Percentiles rank a stretch among this genome's conserved stretches.
These are phyloP conservation scores for Allolobophora icterica DNA, from an alignment of 2,888 invertebrate genomes.

Conservation along the genomic window DNA sequence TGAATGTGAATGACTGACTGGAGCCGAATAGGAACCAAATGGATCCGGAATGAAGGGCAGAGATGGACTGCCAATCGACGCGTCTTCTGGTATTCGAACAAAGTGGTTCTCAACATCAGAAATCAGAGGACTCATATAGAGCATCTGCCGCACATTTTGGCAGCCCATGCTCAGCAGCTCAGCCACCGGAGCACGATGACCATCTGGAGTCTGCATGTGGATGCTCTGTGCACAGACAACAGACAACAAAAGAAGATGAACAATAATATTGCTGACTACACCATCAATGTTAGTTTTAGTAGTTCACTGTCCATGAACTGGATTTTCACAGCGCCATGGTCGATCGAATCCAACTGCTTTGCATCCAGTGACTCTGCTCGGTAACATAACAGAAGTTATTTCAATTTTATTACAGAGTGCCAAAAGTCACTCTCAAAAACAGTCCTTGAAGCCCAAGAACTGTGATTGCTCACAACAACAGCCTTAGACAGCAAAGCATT, in stretches of 20 bases:
- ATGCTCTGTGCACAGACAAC: neutral
- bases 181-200: neutral
- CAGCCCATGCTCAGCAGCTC: conserved; percentile 26
- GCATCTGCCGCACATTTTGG: neutral
- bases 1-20: neutral
- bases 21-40: neutral
- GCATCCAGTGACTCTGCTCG: too few relatives aligned
- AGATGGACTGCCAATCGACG: neutral
- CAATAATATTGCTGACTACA: neutral
- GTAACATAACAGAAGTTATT: too few relatives aligned
- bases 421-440: too few relatives aligned
- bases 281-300: neutral
- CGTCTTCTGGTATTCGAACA: conserved; percentile 13
- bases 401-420: too few relatives aligned
- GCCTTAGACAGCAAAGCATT: too few relatives aligned
- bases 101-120: conserved; percentile 11
- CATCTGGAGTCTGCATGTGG: neutral
- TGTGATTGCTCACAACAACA: too few relatives aligned
- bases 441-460: too few relatives aligned
- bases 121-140: neutral
- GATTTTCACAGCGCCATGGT: too few relatives aligned
- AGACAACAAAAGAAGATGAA: neutral
- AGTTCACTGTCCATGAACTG: too few relatives aligned
- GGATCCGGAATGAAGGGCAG: neutral
- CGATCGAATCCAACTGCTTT: too few relatives aligned